These are phyloP conservation scores for Neotoma lepida DNA, from an alignment of 2,113 vertebrate genomes.

Conservation along the genomic window DNA sequence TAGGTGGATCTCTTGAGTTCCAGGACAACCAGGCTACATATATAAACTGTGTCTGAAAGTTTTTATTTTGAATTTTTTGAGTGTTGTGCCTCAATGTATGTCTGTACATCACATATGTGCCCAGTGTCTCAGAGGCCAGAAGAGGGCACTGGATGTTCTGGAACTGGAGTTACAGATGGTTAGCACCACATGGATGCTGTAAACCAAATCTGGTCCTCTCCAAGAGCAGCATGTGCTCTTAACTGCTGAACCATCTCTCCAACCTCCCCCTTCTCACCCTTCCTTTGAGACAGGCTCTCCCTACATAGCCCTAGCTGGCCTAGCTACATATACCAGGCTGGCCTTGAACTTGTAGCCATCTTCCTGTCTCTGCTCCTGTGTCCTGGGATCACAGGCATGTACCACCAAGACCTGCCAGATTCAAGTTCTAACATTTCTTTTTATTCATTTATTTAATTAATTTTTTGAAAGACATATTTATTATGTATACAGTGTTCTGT, in stretches of 20 bases:
- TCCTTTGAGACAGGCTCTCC: not conserved
- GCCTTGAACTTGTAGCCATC: not conserved
- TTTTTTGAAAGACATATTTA: no score
- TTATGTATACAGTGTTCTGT: no score
- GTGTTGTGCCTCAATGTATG: not conserved
- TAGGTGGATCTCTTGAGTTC: not conserved
- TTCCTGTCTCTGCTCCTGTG: not conserved
- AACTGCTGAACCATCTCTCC: not conserved
- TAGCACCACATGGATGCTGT: not conserved
- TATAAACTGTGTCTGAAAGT: not conserved
- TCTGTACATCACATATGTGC: not conserved
- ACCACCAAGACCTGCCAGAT: not conserved
- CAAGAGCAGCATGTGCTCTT: not conserved
- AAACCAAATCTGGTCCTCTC: not conserved
- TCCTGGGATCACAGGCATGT: not conserved
- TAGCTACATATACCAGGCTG: not conserved
- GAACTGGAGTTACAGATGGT: not conserved
- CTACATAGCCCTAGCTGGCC: not conserved
- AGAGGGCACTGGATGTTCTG: not conserved
- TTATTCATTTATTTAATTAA: no score
- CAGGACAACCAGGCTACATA: not conserved
- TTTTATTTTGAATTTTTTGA: not conserved
- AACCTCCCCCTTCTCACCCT: not conserved
- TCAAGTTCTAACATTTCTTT: slow-evolving; percentile 47
- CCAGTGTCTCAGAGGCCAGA: not conserved